Evolutionary conservation across 2,113 vertebrate species (phyloP).

Genomic region (Oncorhynchus mykiss): DNA sequence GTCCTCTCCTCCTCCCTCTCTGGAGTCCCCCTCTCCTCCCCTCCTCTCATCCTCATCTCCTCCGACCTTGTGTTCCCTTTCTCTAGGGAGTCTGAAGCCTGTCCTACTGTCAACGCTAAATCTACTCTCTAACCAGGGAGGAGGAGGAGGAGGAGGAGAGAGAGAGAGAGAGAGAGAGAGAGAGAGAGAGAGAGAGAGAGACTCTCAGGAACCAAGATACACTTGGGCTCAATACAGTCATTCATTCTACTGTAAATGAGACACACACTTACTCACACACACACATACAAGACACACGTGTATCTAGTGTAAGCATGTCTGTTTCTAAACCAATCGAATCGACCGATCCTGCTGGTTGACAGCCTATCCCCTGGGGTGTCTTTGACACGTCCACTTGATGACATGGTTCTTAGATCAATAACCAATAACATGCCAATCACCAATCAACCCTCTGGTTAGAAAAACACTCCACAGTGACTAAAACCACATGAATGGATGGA

Average conservation of each 20-base stretch:
- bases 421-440: slow-evolving; percentile 38
- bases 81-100: neutral
- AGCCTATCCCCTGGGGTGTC: neutral
- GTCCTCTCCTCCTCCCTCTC: neutral
- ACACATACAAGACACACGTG: neutral
- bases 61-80: too few relatives aligned
- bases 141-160: neutral
- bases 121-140: neutral
- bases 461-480: slow-evolving; percentile 12
- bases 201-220: neutral
- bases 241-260: slow-evolving; percentile 27
- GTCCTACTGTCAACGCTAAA: neutral
- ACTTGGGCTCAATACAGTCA: neutral
- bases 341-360: slow-evolving; percentile 17
- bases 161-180: neutral
- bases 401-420: slow-evolving; percentile 34
- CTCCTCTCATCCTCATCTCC: neutral
- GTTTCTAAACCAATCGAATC: slow-evolving; percentile 4
- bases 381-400: neutral
- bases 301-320: slow-evolving; percentile 8
- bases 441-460: slow-evolving; percentile 28
- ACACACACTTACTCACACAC: slow-evolving; percentile 3
- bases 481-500: neutral
- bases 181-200: neutral
- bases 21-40: neutral